Evolutionary conservation across 2,888 invertebrate genomes (phyloP).

Genomic region (Ectobius pallidus): DNA sequence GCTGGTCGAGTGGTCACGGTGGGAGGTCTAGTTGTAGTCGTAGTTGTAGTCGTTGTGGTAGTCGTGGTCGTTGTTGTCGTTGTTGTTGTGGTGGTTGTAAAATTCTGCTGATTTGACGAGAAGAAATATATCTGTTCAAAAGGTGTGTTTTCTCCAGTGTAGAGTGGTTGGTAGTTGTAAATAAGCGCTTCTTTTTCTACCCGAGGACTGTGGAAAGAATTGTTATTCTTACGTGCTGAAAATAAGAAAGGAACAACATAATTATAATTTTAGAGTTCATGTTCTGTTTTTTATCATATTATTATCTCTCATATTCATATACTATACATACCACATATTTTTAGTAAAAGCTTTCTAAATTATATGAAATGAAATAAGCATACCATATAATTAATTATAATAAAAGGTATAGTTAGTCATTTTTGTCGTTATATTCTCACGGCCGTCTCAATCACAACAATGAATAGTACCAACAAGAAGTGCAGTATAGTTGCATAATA

Average conservation of each 20-base stretch:
- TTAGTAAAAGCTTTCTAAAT: too few relatives aligned
- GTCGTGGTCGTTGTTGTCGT: not conserved
- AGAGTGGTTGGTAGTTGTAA: conserved; percentile 70
- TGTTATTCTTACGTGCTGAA: conserved; percentile 65
- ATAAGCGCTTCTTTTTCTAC: conserved; percentile 64
- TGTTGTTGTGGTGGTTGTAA: not conserved
- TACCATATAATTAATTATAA: too few relatives aligned
- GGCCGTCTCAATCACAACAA: too few relatives aligned
- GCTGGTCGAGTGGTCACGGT: not conserved
- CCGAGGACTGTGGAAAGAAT: conserved; percentile 62
- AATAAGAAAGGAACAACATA: not conserved
- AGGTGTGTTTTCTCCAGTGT: conserved; percentile 61
- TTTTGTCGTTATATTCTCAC: too few relatives aligned
- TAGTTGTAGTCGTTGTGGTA: not conserved
- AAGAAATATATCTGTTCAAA: conserved; percentile 76
- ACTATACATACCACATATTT: too few relatives aligned
- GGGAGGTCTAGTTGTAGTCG: not conserved
- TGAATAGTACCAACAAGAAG: too few relatives aligned
- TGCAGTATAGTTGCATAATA: too few relatives aligned
- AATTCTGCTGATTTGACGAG: conserved; percentile 46
- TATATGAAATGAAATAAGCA: too few relatives aligned
- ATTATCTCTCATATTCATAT: too few relatives aligned
- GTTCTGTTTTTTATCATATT: too few relatives aligned
- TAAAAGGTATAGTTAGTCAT: too few relatives aligned
- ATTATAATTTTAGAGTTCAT: too few relatives aligned